Conservation (phyloP, 2,113 vertebrate genomes). For the Melanotaenia duboulayi region DNA sequence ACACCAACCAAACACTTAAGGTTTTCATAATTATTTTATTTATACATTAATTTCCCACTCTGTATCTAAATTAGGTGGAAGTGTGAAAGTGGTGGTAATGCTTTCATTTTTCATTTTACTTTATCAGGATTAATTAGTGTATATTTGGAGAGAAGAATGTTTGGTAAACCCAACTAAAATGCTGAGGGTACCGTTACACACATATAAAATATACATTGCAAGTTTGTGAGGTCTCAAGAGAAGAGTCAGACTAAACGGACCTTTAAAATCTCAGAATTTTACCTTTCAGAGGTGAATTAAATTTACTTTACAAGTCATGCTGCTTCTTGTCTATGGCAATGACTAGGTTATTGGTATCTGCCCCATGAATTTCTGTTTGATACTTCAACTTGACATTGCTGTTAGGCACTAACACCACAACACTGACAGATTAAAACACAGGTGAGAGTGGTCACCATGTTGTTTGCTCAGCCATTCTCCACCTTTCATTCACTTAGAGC, state of each 20-base stretch:
- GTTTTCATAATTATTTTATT: constrained; percentile 50
- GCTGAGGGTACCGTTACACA: not conserved
- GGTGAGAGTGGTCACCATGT: not conserved
- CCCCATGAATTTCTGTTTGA: constrained; percentile 51
- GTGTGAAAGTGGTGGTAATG: constrained; percentile 14
- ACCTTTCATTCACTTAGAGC: constrained; percentile 9
- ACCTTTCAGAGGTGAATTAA: constrained; percentile 8
- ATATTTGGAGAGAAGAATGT: constrained; percentile 3
- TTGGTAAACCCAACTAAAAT: constrained; percentile 5
- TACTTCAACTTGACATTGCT: constrained; percentile 41
- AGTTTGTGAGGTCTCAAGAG: not conserved
- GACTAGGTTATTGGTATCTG: constrained; percentile 37
- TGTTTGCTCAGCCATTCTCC: constrained; percentile 14
- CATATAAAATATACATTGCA: too few relatives aligned
- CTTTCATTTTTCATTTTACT: constrained; percentile 25
- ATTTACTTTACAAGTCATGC: constrained; percentile 12
- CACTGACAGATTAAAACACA: constrained; percentile 29
- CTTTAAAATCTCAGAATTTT: not conserved
- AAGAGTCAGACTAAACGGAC: not conserved
- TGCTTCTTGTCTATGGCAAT: constrained; percentile 17
- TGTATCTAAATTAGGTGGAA: constrained; percentile 50
- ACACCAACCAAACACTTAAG: constrained; percentile 23
- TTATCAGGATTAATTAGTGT: constrained; percentile 35
- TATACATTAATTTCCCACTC: constrained; percentile 42
- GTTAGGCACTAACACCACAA: constrained; percentile 19